Conservation (phyloP, 2,113 vertebrate species). For the Lamprotornis superbus region DNA sequence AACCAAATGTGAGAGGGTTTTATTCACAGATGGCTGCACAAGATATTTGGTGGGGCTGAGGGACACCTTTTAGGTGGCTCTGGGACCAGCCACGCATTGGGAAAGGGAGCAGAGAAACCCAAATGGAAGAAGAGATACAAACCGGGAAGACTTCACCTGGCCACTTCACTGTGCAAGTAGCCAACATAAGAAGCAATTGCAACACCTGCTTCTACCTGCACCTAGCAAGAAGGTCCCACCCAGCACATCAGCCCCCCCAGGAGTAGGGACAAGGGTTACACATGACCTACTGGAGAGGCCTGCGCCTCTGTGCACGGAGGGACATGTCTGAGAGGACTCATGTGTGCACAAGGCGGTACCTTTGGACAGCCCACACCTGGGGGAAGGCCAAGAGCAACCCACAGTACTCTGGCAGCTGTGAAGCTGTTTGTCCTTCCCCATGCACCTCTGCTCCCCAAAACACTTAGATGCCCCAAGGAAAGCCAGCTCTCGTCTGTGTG, state of each 20-base stretch:
- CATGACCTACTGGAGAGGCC: neutral
- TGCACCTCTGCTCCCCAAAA: neutral
- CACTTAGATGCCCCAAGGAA: fast-evolving
- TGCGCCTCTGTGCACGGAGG: fast-evolving
- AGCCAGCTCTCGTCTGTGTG: neutral
- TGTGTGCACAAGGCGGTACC: neutral
- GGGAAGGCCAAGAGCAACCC: neutral
- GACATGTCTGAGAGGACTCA: neutral
- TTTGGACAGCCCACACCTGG: neutral
- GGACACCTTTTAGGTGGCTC: neutral
- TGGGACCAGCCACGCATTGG: neutral
- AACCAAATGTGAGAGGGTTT: neutral
- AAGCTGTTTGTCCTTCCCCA: neutral
- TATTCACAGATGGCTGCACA: neutral
- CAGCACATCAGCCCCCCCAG: fast-evolving
- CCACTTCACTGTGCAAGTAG: fast-evolving
- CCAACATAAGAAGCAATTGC: fast-evolving
- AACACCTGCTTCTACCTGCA: neutral
- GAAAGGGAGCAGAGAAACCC: neutral
- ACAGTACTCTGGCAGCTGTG: neutral
- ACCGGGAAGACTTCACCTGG: neutral
- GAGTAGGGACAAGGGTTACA: neutral
- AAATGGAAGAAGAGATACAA: neutral
- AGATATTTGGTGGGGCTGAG: neutral
- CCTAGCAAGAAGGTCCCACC: neutral